Base-by-base conservation (phyloP, 2,113 vertebrate genomes). In the Ictalurus punctatus region DNA sequence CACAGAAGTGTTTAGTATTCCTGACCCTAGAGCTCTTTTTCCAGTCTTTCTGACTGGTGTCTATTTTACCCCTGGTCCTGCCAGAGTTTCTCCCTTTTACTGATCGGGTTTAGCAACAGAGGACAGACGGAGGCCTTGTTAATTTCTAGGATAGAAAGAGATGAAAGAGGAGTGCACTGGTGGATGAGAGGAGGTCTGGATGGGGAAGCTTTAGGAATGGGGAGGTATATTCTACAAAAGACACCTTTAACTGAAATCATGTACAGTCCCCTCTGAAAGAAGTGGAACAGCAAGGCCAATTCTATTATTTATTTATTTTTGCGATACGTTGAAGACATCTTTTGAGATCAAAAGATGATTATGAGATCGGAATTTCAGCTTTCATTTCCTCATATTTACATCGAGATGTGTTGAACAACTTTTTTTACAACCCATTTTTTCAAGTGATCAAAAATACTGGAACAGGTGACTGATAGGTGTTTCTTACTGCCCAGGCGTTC, bases 1-100 rank as follows among this genome's bases (percentile, higher is more conserved):
- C 71, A 74, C 59, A 69, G 78, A 83, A 61, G 54, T 63, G 44
- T 87, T 92, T 91, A 92, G 90, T 90, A 92, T 92, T 92, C 91
- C 44, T 40, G 34, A 73, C 83, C 83, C 85, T 58, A 58, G 44
- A 27, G 4, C 40, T 84, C 74, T 74, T 10, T n/a, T 79, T 81
- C 58, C 21, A 56, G 61, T 65, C 83, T 71, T 90, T 92, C 63
- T 91, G 63, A 92, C 79, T 87, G 56, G 67, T 61, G 85, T 34
- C 87, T 83, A 19, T 87, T 82, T 81, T 19, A 56, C 23, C 63
- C 85, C 44, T 14, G n/a, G 44, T 61, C 74, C 52, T 67, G 82
- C 80, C 69, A 40, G 61, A 37, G 85, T 76, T 88, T n/a, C 54
- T 12, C 27, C 9, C 23, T 58, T 87, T 82, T 21, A 91, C 52